Conservation (phyloP, 1,140 invertebrate species). For the Cepaea nemoralis region DNA sequence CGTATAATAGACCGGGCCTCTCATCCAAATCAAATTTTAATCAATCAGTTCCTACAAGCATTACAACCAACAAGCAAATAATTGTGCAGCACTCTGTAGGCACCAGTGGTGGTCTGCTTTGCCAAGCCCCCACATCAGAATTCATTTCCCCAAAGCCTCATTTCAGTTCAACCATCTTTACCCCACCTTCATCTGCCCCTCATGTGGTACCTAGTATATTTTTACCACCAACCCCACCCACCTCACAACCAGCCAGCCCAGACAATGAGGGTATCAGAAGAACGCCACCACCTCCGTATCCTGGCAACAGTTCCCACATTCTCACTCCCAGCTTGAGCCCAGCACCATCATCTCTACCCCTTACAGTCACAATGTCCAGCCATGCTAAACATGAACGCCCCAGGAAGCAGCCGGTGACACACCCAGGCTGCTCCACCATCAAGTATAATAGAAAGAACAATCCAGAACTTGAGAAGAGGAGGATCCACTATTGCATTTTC, state of each 20-base stretch:
- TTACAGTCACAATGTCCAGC: constrained; percentile 44
- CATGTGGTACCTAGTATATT: constrained; percentile 60
- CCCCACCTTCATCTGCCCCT: constrained; percentile 39
- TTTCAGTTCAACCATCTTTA: constrained; percentile 13
- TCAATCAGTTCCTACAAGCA: neutral
- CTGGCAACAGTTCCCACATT: constrained; percentile 50
- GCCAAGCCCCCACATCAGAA: neutral
- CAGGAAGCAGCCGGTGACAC: constrained; percentile 61
- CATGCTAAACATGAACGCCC: constrained; percentile 21
- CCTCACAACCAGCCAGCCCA: constrained; percentile 67
- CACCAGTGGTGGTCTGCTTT: constrained; percentile 21
- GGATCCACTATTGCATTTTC: constrained; percentile 96
- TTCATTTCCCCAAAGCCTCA: constrained; percentile 2
- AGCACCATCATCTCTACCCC: constrained; percentile 43
- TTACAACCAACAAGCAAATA: neutral
- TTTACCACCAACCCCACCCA: constrained; percentile 61
- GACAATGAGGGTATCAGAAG: constrained; percentile 58
- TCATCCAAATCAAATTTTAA: constrained; percentile 10
- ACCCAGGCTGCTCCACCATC: constrained; percentile 71
- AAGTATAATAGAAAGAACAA: constrained; percentile 93
- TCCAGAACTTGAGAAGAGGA: constrained; percentile 92
- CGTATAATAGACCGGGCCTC: neutral
- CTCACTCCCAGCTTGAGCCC: constrained; percentile 44
- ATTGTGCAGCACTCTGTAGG: neutral
- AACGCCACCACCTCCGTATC: constrained; percentile 68